phyloP scores from a whole-genome alignment of 2,888 invertebrate species.

The Apodemia duryi region DNA sequence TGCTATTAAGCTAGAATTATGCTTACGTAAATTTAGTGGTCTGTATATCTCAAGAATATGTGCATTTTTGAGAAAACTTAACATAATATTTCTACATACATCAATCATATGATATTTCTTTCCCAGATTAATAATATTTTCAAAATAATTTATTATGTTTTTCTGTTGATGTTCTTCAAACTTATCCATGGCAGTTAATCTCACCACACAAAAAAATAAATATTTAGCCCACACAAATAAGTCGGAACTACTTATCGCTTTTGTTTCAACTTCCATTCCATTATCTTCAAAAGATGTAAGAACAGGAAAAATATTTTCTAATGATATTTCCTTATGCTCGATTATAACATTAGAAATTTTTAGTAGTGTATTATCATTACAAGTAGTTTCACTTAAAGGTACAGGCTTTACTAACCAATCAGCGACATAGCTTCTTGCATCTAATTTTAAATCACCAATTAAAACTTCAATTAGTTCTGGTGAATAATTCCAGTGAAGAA shows the following conservation, averaged over 20 bases:
- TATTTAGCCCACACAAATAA: slow-evolving; percentile 65
- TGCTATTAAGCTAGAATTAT: slow-evolving; percentile 43
- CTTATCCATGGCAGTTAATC: slow-evolving; percentile 50
- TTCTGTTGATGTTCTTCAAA: slow-evolving; percentile 44
- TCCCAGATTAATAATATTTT: slow-evolving; percentile 50
- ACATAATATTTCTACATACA: slow-evolving; percentile 49
- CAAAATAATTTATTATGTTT: slow-evolving; percentile 50
- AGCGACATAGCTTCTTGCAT: slow-evolving; percentile 69
- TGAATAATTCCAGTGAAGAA: slow-evolving; percentile 80
- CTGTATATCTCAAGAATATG: slow-evolving; percentile 60
- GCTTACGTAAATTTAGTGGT: slow-evolving; percentile 53
- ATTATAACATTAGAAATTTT: slow-evolving; percentile 66
- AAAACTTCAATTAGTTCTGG: slow-evolving; percentile 71
- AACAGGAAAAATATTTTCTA: slow-evolving; percentile 52
- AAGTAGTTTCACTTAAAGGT: slow-evolving; percentile 48
- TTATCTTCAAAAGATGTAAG: slow-evolving; percentile 41
- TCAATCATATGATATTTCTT: slow-evolving; percentile 52
- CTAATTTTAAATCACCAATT: slow-evolving; percentile 65
- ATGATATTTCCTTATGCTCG: slow-evolving; percentile 43
- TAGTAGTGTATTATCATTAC: slow-evolving; percentile 48
- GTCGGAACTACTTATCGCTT: slow-evolving; percentile 52
- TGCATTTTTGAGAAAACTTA: slow-evolving; percentile 57
- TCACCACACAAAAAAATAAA: slow-evolving; percentile 57
- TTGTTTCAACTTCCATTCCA: slow-evolving; percentile 41
- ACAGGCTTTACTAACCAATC: slow-evolving; percentile 66